A percentile compares a stretch with the other conserved stretches of the same genome.
phyloP scores from a whole-genome alignment of 2,888 invertebrate species.

The Zaprionus lineosus region DNA sequence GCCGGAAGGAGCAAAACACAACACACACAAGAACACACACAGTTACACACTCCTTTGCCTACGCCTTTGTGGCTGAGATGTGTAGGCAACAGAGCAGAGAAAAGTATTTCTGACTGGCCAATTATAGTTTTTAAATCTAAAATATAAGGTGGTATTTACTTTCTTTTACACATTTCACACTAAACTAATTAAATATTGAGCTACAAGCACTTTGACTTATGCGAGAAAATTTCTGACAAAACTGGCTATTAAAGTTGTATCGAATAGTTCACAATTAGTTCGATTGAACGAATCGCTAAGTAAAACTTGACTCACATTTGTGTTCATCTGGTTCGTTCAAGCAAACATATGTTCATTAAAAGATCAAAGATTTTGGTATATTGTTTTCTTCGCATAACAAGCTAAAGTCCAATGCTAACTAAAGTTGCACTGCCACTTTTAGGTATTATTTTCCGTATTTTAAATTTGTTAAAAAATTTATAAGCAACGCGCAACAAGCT shows the following conservation, averaged over 20 bases:
- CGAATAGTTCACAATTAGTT: neutral
- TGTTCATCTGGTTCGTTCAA: neutral
- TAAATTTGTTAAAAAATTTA: slow-evolving; percentile 4
- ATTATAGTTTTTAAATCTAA: slow-evolving; percentile 15
- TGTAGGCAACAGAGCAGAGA: slow-evolving; percentile 37
- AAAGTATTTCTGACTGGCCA: slow-evolving; percentile 29
- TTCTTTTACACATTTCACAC: slow-evolving; percentile 50
- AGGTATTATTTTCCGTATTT: too few species aligned
- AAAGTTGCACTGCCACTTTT: too few species aligned
- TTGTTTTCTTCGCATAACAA: too few species aligned
- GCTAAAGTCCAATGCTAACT: too few species aligned
- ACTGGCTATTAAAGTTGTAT: slow-evolving; percentile 17
- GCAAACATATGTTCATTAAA: slow-evolving; percentile 6
- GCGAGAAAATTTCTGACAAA: slow-evolving; percentile 67
- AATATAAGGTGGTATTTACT: slow-evolving; percentile 28
- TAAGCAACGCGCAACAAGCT: too few species aligned
- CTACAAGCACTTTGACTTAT: slow-evolving; percentile 61
- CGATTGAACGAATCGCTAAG: neutral
- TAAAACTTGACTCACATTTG: neutral
- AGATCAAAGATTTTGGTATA: too few species aligned
- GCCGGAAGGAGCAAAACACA: slow-evolving; percentile 50
- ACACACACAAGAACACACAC: slow-evolving; percentile 12
- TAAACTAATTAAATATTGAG: slow-evolving; percentile 44
- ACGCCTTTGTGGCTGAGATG: slow-evolving; percentile 42
- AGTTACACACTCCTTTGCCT: slow-evolving; percentile 27